Base-by-base conservation (phyloP, 2,113 vertebrate genomes). In the Halichoerus grypus region DNA sequence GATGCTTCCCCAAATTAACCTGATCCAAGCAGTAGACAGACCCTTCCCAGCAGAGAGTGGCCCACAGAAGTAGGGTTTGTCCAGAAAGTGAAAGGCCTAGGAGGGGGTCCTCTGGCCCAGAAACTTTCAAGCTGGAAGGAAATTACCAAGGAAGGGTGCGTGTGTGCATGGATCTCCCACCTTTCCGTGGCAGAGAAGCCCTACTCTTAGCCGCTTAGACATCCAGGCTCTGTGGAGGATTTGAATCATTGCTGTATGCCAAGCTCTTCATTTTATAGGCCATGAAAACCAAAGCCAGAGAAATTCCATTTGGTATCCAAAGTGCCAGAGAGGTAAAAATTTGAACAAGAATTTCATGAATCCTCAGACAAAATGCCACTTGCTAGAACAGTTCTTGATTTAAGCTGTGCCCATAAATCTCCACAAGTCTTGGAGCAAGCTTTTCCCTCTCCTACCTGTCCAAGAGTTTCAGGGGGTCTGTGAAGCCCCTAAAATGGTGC, bases 1-100 rank as follows among this genome's bases (percentile, higher is more conserved):
- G 96, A 97, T 88, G 87, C 77, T 92, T 96, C 95, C 92, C 71
- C 57, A 94, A 88, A 90, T 85, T 69, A 95, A 88, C 87, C 67
- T 65, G 57, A 92, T 93, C 55, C 69, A 49, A 82, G 93, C 39
- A 55, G 91, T 1, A 84, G 65, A 91, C 59, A 96, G 86, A 31
- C 18, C 18, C 69, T 53, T 91, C 85, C 59, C 57, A 83, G 94
- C 21, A 67, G 4, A 84, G 57, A 93, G 71, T 21, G 59, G 87
- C 51, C 96, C 94, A 49, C 49, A 89, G 85, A 90, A 93, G 65
- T 10, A 89, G 15, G 39, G 74, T 76, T 95, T 88, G 81, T 91
- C 82, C 42, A 24, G 22, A 82, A 42, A 8, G 49, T 42, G 36
- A 86, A 61, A 72, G 72, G 46, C 59, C 22, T 22, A 3, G 1